A percentile compares a stretch with the other conserved stretches of the same genome.
phyloP scores from a whole-genome alignment of 2,797 vertebrate genomes.

The Gastrophryne carolinensis region DNA sequence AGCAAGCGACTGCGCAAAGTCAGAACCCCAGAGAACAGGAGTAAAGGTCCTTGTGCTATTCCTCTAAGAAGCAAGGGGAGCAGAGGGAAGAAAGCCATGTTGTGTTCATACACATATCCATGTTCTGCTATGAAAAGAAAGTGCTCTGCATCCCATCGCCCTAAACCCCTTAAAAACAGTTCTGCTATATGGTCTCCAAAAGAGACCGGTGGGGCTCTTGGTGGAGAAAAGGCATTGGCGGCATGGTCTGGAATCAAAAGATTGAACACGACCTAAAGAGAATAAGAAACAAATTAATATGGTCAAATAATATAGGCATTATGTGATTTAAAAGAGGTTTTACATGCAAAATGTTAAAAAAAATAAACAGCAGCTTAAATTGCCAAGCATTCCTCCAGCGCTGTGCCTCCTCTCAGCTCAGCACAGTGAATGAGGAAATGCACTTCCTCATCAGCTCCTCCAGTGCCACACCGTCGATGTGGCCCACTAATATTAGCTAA shows the following conservation, averaged over 20 bases:
- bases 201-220: constrained; percentile 66
- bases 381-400: too few relatives aligned
- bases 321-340: too few relatives aligned
- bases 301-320: not conserved
- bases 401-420: too few relatives aligned
- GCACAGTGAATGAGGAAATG: too few relatives aligned
- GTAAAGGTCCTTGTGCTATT: constrained; percentile 66
- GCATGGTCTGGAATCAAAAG: constrained; percentile 87
- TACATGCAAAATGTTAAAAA: too few relatives aligned
- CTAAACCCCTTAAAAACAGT: constrained; percentile 82
- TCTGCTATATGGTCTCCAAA: constrained; percentile 74
- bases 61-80: constrained; percentile 78
- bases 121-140: constrained; percentile 92
- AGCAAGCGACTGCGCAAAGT: constrained; percentile 79
- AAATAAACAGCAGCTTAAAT: too few relatives aligned
- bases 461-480: too few relatives aligned
- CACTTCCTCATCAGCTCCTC: too few relatives aligned
- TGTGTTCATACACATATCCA: constrained; percentile 94
- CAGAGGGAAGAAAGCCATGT: constrained; percentile 91
- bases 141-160: constrained; percentile 92
- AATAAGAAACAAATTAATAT: not conserved
- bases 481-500: too few relatives aligned
- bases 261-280: constrained; percentile 81
- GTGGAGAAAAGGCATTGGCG: constrained; percentile 90
- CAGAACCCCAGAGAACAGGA: constrained; percentile 73